phyloP scores from a whole-genome alignment of 1,140 invertebrate species.

The Drosophila subpulchrella region DNA sequence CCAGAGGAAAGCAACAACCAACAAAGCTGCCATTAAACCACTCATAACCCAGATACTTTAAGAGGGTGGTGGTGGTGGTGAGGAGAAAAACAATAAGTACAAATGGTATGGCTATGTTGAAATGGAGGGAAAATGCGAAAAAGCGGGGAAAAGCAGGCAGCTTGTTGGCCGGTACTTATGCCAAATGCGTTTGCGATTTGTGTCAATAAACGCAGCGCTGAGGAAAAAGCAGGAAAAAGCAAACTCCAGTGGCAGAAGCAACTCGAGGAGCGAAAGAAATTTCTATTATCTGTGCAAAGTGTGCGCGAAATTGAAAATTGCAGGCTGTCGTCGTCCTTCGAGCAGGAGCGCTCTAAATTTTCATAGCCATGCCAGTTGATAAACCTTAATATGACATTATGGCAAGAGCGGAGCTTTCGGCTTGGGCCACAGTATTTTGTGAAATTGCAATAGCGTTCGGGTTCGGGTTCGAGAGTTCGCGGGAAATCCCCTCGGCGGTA shows the following conservation, averaged over 20 bases:
- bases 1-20: constrained; percentile 13
- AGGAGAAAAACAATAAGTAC: constrained; percentile 50
- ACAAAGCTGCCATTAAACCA: constrained; percentile 70
- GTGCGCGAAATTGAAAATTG: constrained; percentile 82
- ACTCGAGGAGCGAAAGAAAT: constrained; percentile 65
- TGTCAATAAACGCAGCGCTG: constrained; percentile 70
- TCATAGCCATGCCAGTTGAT: constrained; percentile 75
- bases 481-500: constrained; percentile 23
- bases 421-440: constrained; percentile 67
- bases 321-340: constrained; percentile 38
- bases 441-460: constrained; percentile 57
- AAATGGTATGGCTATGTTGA: constrained; percentile 7
- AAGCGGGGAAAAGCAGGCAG: constrained; percentile 15
- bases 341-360: constrained; percentile 65
- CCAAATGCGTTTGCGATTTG: constrained; percentile 81
- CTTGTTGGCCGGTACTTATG: constrained; percentile 73
- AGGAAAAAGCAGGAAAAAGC: constrained; percentile 3
- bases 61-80: neutral
- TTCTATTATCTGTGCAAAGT: constrained; percentile 82
- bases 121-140: neutral
- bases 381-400: constrained; percentile 82
- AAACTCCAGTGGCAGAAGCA: constrained; percentile 21
- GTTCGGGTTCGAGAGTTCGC: constrained; percentile 44
- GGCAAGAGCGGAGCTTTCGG: constrained; percentile 20
- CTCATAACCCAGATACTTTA: constrained; percentile 76